Evolutionary conservation across 2,113 vertebrate species (phyloP).

Genomic region (Solea solea): DNA sequence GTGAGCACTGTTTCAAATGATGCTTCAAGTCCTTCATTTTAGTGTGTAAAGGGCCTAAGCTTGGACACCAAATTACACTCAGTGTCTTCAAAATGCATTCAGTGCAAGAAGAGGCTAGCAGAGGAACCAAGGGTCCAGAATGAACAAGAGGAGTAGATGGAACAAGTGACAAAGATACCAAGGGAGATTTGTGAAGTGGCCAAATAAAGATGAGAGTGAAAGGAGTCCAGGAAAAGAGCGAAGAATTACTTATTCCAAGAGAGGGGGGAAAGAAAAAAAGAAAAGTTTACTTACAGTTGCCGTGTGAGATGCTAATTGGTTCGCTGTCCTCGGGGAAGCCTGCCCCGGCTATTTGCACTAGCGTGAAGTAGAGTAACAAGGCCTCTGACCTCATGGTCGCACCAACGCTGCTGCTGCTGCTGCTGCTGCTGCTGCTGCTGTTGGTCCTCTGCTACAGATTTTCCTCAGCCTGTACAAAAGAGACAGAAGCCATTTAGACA

Average conservation of each 20-base stretch:
- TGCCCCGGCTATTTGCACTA: conserved; percentile 93
- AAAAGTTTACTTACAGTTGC: conserved; percentile 94
- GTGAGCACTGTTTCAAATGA: conserved; percentile 76
- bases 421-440: conserved; percentile 69
- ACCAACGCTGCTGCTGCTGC: conserved; percentile 77
- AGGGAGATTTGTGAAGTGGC: conserved; percentile 31
- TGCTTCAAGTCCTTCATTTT: conserved; percentile 73
- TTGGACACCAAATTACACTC: conserved; percentile 70
- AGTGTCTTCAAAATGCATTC: conserved; percentile 57
- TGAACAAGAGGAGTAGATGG: conserved; percentile 37
- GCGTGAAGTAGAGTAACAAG: conserved; percentile 96
- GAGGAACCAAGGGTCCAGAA: conserved; percentile 39
- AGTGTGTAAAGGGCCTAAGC: conserved; percentile 63
- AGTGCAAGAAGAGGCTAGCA: conserved; percentile 23
- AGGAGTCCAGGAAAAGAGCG: conserved; percentile 25
- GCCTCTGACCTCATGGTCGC: conserved; percentile 98
- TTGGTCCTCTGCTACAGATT: conserved; percentile 86
- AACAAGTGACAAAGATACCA: conserved; percentile 48
- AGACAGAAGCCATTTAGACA: conserved; percentile 12
- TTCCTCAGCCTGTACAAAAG: conserved; percentile 87
- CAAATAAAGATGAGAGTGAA: conserved; percentile 41
- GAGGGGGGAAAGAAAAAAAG: not conserved
- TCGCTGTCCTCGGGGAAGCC: conserved; percentile 99
- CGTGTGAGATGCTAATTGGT: conserved; percentile 99
- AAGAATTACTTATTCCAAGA: conserved; percentile 8